phyloP scores from a whole-genome alignment of 2,113 vertebrate genomes.

The Ranitomeya imitator region DNA sequence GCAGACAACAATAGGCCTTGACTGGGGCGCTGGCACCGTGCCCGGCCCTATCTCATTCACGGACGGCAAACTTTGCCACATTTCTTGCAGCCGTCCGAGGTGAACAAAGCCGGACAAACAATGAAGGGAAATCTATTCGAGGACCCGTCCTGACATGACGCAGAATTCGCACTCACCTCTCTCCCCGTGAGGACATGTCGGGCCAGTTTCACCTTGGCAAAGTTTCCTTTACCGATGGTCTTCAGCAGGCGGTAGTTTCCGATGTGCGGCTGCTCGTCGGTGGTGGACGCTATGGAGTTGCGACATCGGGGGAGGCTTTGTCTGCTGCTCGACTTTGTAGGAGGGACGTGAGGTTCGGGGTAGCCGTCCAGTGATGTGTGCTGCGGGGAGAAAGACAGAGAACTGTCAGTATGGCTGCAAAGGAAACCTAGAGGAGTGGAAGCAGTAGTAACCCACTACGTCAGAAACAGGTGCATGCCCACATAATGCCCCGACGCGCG shows the following conservation, averaged over 20 bases:
- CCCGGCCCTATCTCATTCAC: neutral
- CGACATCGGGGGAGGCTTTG: constrained; percentile 90
- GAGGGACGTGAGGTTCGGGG: constrained; percentile 80
- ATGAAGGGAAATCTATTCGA: neutral
- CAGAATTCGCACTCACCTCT: constrained; percentile 78
- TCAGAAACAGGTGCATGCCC: no score
- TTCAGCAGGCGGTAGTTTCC: constrained; percentile 95
- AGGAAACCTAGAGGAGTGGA: neutral
- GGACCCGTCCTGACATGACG: neutral
- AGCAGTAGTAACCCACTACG: no score
- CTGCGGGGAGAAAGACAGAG: constrained; percentile 66
- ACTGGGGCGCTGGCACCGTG: neutral
- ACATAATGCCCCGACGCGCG: no score
- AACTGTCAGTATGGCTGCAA: neutral
- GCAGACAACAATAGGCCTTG: constrained; percentile 38
- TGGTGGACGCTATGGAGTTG: constrained; percentile 86
- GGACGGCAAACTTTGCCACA: neutral
- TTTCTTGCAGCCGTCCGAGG: neutral
- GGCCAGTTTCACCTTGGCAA: constrained; percentile 94
- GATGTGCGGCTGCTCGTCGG: constrained; percentile 89
- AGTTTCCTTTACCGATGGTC: constrained; percentile 96
- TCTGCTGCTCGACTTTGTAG: constrained; percentile 88
- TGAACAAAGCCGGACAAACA: neutral
- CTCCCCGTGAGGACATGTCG: constrained; percentile 91
- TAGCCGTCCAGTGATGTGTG: constrained; percentile 92